Conservation (phyloP, 2,113 vertebrate species). For the Barnardius zonarius region DNA sequence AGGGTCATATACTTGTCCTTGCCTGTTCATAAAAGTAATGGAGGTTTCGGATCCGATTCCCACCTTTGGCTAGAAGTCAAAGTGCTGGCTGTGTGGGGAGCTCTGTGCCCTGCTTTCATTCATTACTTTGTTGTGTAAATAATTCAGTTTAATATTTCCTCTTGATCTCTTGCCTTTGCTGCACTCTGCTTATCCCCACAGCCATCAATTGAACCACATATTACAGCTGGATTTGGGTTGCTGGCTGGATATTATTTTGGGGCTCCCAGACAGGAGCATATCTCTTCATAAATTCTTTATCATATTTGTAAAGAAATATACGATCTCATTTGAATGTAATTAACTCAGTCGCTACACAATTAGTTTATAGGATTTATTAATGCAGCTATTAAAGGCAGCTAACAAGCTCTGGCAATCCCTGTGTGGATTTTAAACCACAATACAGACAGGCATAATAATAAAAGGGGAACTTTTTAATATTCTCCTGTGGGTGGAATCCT, state of each 20-base stretch:
- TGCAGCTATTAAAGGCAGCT: constrained; percentile 61
- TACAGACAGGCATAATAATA: constrained; percentile 1
- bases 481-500: background rate
- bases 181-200: background rate
- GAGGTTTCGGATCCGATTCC: background rate
- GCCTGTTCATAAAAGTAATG: background rate
- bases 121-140: constrained; percentile 26
- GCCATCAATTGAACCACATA: background rate
- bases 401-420: constrained; percentile 65
- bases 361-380: constrained; percentile 70
- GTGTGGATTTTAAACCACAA: constrained; percentile 33
- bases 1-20: background rate
- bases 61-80: background rate
- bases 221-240: background rate
- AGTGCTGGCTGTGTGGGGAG: background rate
- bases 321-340: constrained; percentile 49
- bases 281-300: constrained; percentile 19
- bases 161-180: background rate
- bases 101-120: background rate
- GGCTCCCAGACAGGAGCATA: background rate
- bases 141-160: constrained; percentile 28
- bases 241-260: background rate
- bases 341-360: constrained; percentile 42
- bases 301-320: constrained; percentile 28
- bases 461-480: background rate